Base-by-base conservation (phyloP, 2,113 vertebrate species). In the Lipophrys pholis region DNA sequence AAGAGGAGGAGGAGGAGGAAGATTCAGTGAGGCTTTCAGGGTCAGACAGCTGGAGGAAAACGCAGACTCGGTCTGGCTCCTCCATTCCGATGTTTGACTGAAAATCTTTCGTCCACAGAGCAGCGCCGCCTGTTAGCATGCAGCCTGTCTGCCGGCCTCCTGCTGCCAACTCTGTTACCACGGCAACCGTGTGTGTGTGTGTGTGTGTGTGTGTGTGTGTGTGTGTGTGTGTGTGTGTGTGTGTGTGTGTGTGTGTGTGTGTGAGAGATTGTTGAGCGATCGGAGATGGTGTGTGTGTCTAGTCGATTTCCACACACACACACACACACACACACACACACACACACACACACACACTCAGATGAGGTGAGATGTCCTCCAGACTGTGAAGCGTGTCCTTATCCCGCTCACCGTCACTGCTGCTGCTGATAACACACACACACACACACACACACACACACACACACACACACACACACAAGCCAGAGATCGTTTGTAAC, bases 351-450 rank as follows among this genome's bases (percentile, higher is more conserved):
- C 54, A 50, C 73, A 70, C 46, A 68, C 52, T 53, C 55, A 45
- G 17, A 61, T 9, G 46, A 72, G 70, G 64, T 53, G 52, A 79
- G 59, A 58, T 82, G 78, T 87, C 81, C 79, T 82, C 79, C 16
- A 80, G 76, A 82, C 76, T 77, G 63, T 78, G 75, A 80, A 81
- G 69, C 38, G 45, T 77, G 75, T 82, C 78, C 58, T 74, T 7
- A 52, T 78, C 52, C 41, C 3, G 8, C 10, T 54, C 63, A 5
- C 63, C 16, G 50, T 65, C 49, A 51, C 30, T 46, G 11, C 56
- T 11, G 66, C 36, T 30, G 21, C 21, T 30, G 21, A 30, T 30
- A 30, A 46, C 45, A 46, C 45, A 46, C 43, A 59, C 53, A 38
- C 61, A 58, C 62, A 58, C 35, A 59, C 52, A 40, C 36, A 49